Conservation (phyloP, 2,113 vertebrate genomes). For the Hystrix brachyura region DNA sequence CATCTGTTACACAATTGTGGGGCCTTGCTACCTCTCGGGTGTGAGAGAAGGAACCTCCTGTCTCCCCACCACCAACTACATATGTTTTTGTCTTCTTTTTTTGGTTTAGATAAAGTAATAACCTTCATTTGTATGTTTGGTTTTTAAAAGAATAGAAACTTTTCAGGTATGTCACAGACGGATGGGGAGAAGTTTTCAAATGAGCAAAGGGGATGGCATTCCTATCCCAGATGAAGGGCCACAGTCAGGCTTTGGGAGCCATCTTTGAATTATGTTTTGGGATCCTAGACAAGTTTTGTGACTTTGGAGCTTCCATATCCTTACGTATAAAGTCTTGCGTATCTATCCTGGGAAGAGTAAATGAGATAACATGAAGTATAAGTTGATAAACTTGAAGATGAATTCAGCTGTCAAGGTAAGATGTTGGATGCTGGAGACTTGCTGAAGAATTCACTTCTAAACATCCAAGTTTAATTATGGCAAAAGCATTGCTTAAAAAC, state of each 20-base stretch:
- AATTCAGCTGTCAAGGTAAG: neutral
- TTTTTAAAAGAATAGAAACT: neutral
- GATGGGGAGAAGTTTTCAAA: neutral
- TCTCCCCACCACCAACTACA: neutral
- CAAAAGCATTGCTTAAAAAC: neutral
- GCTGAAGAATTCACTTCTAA: neutral
- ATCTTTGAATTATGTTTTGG: neutral
- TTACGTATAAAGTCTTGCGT: neutral
- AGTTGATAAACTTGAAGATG: neutral
- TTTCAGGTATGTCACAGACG: neutral
- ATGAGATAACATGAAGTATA: neutral
- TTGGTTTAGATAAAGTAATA: slow-evolving; percentile 34
- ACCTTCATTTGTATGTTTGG: neutral
- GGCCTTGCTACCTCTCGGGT: neutral
- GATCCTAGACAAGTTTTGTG: neutral
- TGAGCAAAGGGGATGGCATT: neutral
- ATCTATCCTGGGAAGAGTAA: neutral
- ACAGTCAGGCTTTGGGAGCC: neutral
- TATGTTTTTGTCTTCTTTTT: neutral
- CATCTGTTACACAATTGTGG: neutral
- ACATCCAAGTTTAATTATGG: neutral
- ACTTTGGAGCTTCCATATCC: neutral
- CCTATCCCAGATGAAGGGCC: neutral
- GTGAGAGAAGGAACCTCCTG: neutral
- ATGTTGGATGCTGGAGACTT: neutral